Evolutionary conservation across 1,140 invertebrate genomes (phyloP).

Genomic region (Nebria ingens): DNA sequence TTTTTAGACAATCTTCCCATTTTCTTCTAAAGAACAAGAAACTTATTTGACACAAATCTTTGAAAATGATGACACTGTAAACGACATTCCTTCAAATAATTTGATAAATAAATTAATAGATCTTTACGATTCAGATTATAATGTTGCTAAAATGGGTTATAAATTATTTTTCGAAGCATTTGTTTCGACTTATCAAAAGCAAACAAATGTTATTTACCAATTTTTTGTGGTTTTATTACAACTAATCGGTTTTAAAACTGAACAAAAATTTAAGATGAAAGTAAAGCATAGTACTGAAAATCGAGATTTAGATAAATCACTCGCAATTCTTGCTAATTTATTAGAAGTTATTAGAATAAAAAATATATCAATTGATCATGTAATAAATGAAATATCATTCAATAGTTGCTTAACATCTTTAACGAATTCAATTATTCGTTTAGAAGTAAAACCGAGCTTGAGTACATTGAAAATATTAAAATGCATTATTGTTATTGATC

Average conservation of each 20-base stretch:
- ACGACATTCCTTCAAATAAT: slow-evolving; percentile 15
- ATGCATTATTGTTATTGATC: slow-evolving; percentile 22
- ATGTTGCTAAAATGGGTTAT: slow-evolving; percentile 11
- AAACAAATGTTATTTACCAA: slow-evolving; percentile 20
- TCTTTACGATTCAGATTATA: slow-evolving; percentile 12
- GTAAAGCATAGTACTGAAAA: slow-evolving; percentile 11
- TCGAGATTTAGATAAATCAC: slow-evolving; percentile 16
- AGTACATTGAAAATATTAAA: slow-evolving; percentile 22
- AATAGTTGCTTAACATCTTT: slow-evolving; percentile 23
- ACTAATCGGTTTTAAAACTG: slow-evolving; percentile 20
- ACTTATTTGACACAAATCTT: slow-evolving; percentile 19
- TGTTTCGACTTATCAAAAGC: slow-evolving; percentile 14
- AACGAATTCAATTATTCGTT: slow-evolving; percentile 18
- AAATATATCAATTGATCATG: slow-evolving; percentile 16
- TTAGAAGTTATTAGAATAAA: slow-evolving; percentile 18
- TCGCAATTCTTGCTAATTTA: slow-evolving; percentile 17
- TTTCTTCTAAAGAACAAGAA: slow-evolving; percentile 17
- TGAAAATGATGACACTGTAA: slow-evolving; percentile 14
- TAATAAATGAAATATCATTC: slow-evolving; percentile 19
- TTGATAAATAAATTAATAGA: slow-evolving; percentile 17
- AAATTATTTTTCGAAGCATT: slow-evolving; percentile 24
- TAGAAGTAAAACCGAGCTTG: slow-evolving; percentile 16
- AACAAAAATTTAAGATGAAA: slow-evolving; percentile 17
- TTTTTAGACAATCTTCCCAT: slow-evolving; percentile 22
- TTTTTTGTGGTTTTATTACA: slow-evolving; percentile 22